Conservation (phyloP, 2,797 vertebrate species). For the Oryzias dopingdopingensis region DNA sequence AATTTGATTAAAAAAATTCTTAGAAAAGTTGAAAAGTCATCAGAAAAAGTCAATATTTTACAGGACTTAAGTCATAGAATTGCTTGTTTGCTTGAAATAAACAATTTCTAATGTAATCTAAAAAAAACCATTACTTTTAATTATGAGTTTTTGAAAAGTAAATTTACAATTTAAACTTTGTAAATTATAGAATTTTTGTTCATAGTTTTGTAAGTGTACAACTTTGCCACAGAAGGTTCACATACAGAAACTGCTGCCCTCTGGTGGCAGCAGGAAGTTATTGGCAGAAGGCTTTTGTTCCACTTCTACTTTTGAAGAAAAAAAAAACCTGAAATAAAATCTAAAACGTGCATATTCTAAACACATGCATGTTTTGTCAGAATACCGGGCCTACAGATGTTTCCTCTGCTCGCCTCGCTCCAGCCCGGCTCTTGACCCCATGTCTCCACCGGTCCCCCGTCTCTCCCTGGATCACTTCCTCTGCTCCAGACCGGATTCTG, state of each 20-base stretch:
- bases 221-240: background rate
- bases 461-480: conserved; percentile 41
- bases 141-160: too few relatives aligned
- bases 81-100: too few relatives aligned
- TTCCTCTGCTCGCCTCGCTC: conserved; percentile 41
- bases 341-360: background rate
- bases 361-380: background rate
- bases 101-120: too few relatives aligned
- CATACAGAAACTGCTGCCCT: conserved; percentile 59
- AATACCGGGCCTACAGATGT: conserved; percentile 61
- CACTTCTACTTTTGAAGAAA: conserved; percentile 36
- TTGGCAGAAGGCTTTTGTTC: conserved; percentile 26
- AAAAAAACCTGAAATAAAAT: too few relatives aligned
- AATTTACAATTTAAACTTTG: too few relatives aligned
- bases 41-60: too few relatives aligned
- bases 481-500: conserved; percentile 53
- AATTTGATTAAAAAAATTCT: too few relatives aligned
- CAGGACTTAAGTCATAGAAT: too few relatives aligned
- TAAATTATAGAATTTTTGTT: too few relatives aligned
- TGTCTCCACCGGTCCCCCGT: conserved; percentile 29
- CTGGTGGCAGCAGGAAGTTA: conserved; percentile 50
- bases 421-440: conserved; percentile 57
- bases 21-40: too few relatives aligned
- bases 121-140: too few relatives aligned
- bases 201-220: too few relatives aligned